A percentile compares a stretch with the other conserved stretches of the same genome.
These are phyloP conservation scores for Cyprinus carpio DNA, from an alignment of 2,113 vertebrate species.

Conservation along the genomic window DNA sequence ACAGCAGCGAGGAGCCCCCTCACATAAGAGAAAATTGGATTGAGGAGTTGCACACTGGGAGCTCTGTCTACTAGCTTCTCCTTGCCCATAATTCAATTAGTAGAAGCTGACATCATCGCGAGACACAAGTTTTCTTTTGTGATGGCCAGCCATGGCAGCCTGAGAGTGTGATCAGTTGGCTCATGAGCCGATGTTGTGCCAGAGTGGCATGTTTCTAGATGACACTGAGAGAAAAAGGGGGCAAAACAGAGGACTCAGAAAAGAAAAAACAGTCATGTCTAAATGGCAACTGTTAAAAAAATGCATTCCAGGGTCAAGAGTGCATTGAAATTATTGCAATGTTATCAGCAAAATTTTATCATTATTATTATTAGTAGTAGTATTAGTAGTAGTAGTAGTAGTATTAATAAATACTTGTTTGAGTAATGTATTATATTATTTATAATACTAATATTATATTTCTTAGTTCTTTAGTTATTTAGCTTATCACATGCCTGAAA, in stretches of 20 bases:
- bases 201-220: constrained; percentile 44
- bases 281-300: not conserved
- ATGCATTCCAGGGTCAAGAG: not conserved
- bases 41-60: constrained; percentile 60
- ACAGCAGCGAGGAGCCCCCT: constrained; percentile 8
- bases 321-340: not conserved
- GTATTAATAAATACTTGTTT: too few species aligned
- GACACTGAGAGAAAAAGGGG: constrained; percentile 33
- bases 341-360: not conserved
- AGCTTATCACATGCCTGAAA: too few species aligned
- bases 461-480: too few species aligned
- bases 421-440: too few species aligned
- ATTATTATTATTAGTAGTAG: not conserved
- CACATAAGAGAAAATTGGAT: constrained; percentile 59
- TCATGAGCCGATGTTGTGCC: constrained; percentile 26
- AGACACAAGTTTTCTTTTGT: constrained; percentile 62
- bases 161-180: constrained; percentile 64
- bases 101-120: constrained; percentile 63
- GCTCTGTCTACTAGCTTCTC: constrained; percentile 56
- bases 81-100: constrained; percentile 67
- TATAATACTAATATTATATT: too few species aligned
- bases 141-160: constrained; percentile 55
- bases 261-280: not conserved
- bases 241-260: constrained; percentile 35
- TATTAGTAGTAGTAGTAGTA: too few species aligned